A percentile compares a stretch with the other conserved stretches of the same genome.
Evolutionary conservation across 1,140 invertebrate genomes (phyloP).

Genomic region (Homarus americanus): DNA sequence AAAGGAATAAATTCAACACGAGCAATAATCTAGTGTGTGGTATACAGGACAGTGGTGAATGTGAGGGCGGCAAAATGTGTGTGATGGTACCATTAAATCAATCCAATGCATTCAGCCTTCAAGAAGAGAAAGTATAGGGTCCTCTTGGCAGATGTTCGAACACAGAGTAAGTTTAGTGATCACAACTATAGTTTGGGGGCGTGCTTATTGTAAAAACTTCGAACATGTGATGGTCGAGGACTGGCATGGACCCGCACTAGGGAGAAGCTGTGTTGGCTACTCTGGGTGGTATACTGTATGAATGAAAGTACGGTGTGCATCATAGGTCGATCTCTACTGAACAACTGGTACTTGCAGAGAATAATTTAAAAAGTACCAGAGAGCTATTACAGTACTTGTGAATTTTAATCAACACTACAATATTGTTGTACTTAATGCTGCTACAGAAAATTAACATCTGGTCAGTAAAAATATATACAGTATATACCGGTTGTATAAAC

Average conservation of each 20-base stretch:
- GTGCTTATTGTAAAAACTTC: constrained; percentile 19
- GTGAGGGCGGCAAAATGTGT: constrained; percentile 34
- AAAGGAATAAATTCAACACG: background rate
- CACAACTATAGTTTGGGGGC: background rate
- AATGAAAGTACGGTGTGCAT: no score
- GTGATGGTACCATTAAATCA: constrained; percentile 49
- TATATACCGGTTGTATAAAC: no score
- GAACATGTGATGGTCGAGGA: constrained; percentile 44
- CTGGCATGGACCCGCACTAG: constrained; percentile 20
- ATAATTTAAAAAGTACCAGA: no score
- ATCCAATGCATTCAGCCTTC: constrained; percentile 40
- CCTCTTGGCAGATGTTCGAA: constrained; percentile 58
- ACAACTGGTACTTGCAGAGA: no score
- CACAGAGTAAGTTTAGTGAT: constrained; percentile 4
- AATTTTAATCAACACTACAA: no score
- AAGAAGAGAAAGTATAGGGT: background rate
- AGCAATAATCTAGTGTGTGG: constrained; percentile 53
- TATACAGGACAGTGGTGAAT: background rate
- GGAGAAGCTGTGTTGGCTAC: background rate
- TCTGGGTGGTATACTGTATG: background rate
- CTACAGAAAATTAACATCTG: no score
- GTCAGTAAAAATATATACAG: no score
- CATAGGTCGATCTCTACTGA: no score
- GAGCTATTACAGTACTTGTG: no score
- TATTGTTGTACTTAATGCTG: no score